Percentiles rank a stretch among this genome's conserved stretches.
Conservation (phyloP, 1,140 invertebrate genomes). For the Apolygus lucorum region DNA sequence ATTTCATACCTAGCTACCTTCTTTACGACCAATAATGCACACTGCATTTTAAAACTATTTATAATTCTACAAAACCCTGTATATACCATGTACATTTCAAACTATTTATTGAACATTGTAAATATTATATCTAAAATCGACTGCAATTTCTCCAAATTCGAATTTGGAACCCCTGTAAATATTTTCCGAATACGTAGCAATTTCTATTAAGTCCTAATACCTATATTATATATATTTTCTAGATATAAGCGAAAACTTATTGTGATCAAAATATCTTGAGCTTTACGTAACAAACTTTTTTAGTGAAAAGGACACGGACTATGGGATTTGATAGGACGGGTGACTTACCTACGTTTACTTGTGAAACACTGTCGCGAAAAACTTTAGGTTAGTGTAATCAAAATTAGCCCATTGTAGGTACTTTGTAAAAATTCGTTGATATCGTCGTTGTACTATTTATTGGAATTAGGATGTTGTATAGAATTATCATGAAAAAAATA, state of each 20-base stretch:
- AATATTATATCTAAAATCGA: not conserved
- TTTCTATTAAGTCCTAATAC: too few species aligned
- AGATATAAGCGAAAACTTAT: not conserved
- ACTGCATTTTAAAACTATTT: not conserved
- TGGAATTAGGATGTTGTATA: not conserved
- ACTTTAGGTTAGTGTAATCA: not conserved
- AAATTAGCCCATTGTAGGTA: not conserved
- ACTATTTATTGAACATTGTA: constrained; percentile 2
- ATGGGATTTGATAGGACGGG: not conserved
- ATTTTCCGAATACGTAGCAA: not conserved
- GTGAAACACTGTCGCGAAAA: not conserved
- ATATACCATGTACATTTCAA: not conserved
- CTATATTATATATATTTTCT: not conserved
- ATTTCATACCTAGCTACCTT: constrained; percentile 5
- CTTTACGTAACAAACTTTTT: not conserved
- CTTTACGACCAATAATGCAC: constrained; percentile 1
- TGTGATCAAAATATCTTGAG: constrained; percentile 13
- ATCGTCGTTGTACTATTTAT: not conserved
- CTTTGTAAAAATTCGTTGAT: not conserved
- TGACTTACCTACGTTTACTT: not conserved
- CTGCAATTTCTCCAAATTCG: constrained; percentile 5
- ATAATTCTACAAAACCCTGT: not conserved
- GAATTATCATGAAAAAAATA: not conserved
- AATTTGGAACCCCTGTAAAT: constrained; percentile 1
- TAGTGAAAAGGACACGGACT: not conserved